Conservation (phyloP, 23 tunicate genomes). For the Styela clava region DNA sequence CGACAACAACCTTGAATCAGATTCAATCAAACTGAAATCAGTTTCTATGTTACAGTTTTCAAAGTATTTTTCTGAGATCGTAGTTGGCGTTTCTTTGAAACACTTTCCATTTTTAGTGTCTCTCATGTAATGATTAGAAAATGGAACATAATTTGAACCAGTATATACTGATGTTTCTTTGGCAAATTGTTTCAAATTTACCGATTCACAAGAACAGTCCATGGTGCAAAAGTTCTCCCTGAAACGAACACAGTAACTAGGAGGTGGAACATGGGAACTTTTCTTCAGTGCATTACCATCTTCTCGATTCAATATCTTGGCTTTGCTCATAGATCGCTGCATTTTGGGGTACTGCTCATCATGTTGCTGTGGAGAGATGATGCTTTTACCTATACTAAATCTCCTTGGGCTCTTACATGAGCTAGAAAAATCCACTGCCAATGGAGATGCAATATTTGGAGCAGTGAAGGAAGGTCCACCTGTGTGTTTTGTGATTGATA, state of each 20-base stretch:
- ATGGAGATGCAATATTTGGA: neutral
- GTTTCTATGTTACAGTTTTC: no score
- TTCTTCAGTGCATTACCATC: neutral
- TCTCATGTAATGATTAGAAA: no score
- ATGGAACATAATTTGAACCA: no score
- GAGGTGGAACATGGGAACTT: neutral
- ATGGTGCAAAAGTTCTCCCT: neutral
- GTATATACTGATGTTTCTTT: no score
- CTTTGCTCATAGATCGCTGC: neutral
- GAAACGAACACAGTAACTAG: constrained; percentile 19
- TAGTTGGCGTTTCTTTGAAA: no score
- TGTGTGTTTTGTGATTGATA: neutral
- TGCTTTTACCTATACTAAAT: no score
- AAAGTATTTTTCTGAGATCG: no score
- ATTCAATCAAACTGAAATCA: no score
- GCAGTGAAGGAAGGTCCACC: neutral
- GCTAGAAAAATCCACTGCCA: neutral
- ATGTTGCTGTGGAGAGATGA: neutral
- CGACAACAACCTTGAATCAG: no score
- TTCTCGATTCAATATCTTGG: neutral
- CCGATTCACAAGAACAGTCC: neutral
- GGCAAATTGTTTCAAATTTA: no score
- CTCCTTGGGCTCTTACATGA: no score
- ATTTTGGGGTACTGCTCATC: neutral
- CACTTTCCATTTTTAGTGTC: no score